These are phyloP conservation scores for Neomonachus schauinslandi DNA, from an alignment of 2,113 vertebrate genomes.

Conservation along the genomic window DNA sequence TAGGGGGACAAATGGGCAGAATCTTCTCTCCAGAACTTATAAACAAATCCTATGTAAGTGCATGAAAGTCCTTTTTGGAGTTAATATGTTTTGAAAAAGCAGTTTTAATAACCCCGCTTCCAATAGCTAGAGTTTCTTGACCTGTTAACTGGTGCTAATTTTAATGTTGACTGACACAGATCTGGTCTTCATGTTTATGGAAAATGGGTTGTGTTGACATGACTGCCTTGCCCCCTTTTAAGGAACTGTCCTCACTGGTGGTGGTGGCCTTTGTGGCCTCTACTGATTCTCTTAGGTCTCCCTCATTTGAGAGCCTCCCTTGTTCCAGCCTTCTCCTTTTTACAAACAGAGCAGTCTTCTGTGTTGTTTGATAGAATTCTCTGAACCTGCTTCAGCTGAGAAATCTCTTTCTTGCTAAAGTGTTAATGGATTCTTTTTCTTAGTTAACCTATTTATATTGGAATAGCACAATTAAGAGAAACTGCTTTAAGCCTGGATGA, in stretches of 20 bases:
- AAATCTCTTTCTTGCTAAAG: not conserved
- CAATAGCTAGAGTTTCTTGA: not conserved
- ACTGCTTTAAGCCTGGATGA: not conserved
- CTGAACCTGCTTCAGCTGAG: not conserved
- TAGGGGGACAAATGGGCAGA: not conserved
- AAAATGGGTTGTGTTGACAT: not conserved
- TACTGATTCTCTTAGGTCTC: not conserved
- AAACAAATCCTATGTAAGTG: not conserved
- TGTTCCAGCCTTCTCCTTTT: not conserved
- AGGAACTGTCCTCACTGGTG: not conserved
- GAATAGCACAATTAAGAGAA: not conserved
- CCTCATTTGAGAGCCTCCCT: not conserved
- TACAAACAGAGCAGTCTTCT: not conserved
- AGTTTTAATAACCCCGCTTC: not conserved
- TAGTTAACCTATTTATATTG: not conserved
- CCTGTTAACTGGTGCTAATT: not conserved
- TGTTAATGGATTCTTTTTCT: not conserved
- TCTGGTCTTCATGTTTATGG: not conserved
- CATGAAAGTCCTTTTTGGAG: not conserved
- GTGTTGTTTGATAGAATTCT: not conserved
- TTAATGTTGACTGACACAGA: not conserved
- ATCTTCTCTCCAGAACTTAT: not conserved
- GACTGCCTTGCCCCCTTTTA: not conserved
- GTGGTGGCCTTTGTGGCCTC: not conserved
- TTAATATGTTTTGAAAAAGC: not conserved